Conservation (phyloP, 2,113 vertebrate genomes). For the Perca schrenkii region DNA sequence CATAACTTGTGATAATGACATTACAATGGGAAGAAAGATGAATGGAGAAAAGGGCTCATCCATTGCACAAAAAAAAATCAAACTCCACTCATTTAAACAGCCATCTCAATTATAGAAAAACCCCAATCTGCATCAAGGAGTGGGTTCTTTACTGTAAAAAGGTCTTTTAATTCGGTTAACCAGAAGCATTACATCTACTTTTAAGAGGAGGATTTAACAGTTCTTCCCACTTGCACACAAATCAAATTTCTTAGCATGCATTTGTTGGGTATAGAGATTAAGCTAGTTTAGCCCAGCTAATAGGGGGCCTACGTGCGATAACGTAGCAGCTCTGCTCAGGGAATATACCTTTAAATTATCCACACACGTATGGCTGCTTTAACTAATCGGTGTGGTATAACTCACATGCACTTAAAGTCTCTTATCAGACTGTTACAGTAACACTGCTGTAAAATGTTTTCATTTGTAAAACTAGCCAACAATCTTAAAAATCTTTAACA, state of each 20-base stretch:
- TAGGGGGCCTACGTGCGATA: background rate
- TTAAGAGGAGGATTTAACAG: background rate
- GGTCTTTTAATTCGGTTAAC: background rate
- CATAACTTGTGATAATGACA: conserved; percentile 65
- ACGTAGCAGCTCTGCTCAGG: background rate
- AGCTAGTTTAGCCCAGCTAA: background rate
- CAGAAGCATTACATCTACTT: background rate
- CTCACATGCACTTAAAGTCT: background rate
- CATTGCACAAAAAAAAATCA: background rate
- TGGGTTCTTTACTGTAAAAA: background rate
- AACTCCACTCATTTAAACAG: conserved; percentile 14
- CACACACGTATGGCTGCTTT: background rate
- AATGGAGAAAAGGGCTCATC: conserved; percentile 16
- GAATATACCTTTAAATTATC: background rate
- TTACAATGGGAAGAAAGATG: conserved; percentile 54
- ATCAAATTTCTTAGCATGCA: background rate
- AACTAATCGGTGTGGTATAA: background rate
- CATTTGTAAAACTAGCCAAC: background rate
- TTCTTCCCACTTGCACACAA: background rate
- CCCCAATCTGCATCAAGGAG: background rate
- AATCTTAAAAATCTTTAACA: background rate
- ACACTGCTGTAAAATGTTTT: too few species aligned
- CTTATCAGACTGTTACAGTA: too few species aligned
- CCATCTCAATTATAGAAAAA: conserved; percentile 20
- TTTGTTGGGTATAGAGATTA: conserved; percentile 5